Base-by-base conservation (phyloP, 2,797 vertebrate species). In the Pangasius larnaudii region DNA sequence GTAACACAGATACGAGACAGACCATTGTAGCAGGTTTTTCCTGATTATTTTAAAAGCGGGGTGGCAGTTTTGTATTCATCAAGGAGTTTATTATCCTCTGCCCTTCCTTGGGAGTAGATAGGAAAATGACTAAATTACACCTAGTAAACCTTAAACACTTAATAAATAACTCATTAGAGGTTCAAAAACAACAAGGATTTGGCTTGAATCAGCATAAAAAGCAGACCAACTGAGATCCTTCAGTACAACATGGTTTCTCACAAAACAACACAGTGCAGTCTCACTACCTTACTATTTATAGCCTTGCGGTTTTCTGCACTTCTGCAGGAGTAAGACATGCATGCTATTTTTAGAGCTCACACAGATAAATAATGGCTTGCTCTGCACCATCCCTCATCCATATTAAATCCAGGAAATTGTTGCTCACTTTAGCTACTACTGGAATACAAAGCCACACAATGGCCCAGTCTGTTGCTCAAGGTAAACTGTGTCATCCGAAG, bases 261-360 rank as follows among this genome's bases (percentile, higher is more conserved):
- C 33, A 14, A 42, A 82, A 84, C 63, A 30, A 51, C 87, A 92
- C 91, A 87, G n/a, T 89, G 87, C 42, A 77, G 80, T 92, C 92
- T 92, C 91, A 91, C 92, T 92, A 94, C 94, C 93, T 94, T 95
- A 93, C 95, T 96, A 96, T 96, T 89, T 95, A 94, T 95, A 94
- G 93, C 91, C 80, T 49, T 88, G 86, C 89, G 80, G 82, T 89
- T 80, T 90, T 89, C 85, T 72, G 87, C 89, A 85, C 87, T 91
- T 84, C 53, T 86, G 86, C 93, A 88, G 87, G 84, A 87, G 87
- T 58, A 83, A 77, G 89, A 79, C 92, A 88, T 88, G 93, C 94
- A 89, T 88, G 93, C 95, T 96, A 96, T 95, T 96, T 91, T 95
- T 96, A 95, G 95, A 91, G 36, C 90, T 88, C 91, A 92, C 89